Conservation (phyloP, 2,113 vertebrate genomes). For the cat (Felis catus) region DNA sequence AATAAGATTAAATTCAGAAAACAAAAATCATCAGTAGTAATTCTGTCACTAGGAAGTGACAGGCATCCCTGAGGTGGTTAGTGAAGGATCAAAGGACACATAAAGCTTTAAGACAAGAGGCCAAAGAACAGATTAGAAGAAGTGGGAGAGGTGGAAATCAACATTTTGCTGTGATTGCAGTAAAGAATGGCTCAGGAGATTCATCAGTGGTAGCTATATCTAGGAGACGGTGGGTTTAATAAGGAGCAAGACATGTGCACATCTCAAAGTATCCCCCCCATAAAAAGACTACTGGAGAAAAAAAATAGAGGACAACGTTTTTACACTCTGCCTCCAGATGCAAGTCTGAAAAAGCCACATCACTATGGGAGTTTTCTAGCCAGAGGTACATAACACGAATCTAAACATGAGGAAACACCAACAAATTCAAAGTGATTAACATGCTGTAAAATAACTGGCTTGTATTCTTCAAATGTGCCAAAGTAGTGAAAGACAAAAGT, state of each 20-base stretch:
- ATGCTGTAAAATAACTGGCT: not conserved
- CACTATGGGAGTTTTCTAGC: not conserved
- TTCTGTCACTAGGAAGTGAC: not conserved
- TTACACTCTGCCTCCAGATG: not conserved
- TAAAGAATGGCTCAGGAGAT: not conserved
- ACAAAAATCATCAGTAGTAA: not conserved
- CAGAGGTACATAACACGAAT: not conserved
- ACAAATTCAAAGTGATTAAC: not conserved
- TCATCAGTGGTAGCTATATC: not conserved
- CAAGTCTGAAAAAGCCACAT: not conserved
- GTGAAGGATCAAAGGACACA: not conserved
- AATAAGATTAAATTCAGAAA: constrained; percentile 28
- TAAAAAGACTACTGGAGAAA: not conserved
- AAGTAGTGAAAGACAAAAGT: not conserved
- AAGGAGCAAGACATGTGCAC: not conserved
- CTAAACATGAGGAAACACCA: not conserved
- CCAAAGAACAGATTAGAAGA: not conserved
- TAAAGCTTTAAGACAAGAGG: not conserved
- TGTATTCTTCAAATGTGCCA: not conserved
- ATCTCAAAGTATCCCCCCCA: not conserved
- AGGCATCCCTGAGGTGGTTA: not conserved
- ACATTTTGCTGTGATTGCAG: not conserved
- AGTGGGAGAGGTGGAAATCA: not conserved
- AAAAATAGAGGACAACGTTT: not conserved
- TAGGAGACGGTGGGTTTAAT: not conserved